phyloP scores from a whole-genome alignment of 1,140 invertebrate species.

The Apis cerana region DNA sequence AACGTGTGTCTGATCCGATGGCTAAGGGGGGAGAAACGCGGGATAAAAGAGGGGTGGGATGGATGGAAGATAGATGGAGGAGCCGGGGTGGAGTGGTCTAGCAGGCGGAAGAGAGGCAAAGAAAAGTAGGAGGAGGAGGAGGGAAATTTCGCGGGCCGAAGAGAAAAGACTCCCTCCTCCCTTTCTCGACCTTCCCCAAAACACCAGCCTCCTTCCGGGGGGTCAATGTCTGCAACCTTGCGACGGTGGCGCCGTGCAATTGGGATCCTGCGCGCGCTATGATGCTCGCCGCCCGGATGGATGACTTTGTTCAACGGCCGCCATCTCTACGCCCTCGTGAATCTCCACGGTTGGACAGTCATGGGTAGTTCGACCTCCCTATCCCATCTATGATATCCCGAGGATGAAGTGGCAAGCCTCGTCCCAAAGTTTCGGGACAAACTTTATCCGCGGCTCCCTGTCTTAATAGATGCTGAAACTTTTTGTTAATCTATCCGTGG shows the following conservation, averaged over 20 bases:
- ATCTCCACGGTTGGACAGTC: no score
- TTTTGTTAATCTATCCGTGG: no score
- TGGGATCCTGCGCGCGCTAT: conserved; percentile 16
- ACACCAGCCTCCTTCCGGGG: conserved; percentile 21
- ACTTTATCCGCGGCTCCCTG: no score
- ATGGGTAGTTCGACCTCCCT: no score
- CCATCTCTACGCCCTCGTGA: no score
- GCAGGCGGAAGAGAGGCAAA: conserved; percentile 45
- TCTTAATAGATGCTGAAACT: no score
- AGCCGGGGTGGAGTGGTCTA: conserved; percentile 55
- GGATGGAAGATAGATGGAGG: not conserved
- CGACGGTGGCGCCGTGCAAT: conserved; percentile 30
- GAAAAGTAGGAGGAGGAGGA: not conserved
- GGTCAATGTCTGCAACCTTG: conserved; percentile 62
- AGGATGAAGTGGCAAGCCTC: no score
- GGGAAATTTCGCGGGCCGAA: conserved; percentile 38
- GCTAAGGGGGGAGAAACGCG: no score
- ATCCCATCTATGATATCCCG: no score
- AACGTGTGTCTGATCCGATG: no score
- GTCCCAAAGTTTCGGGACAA: no score
- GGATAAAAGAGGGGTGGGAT: conserved; percentile 2
- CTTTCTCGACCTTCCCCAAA: conserved; percentile 51
- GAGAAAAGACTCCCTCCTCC: conserved; percentile 30
- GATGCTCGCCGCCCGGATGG: not conserved
- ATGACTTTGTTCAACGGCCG: not conserved